Percentiles rank a stretch among this genome's conserved stretches.
Conservation (phyloP, 2,113 vertebrate species). For the Archilochus colubris region DNA sequence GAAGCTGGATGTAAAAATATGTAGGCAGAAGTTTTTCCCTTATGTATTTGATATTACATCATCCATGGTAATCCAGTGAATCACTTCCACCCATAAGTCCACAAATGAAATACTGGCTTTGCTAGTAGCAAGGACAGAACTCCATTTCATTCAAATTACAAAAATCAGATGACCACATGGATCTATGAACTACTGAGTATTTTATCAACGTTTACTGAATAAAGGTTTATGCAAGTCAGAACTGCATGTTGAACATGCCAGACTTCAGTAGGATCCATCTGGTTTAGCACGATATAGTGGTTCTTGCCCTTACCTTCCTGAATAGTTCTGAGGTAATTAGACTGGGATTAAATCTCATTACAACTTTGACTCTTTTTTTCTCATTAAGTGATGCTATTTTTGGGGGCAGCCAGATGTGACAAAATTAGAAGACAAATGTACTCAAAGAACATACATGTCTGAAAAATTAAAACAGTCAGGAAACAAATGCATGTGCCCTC, state of each 20-base stretch:
- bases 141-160: neutral
- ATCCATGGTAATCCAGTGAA: neutral
- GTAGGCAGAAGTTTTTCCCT: neutral
- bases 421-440: constrained; percentile 38
- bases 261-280: neutral
- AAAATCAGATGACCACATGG: neutral
- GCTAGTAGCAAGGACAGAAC: neutral
- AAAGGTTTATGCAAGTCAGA: neutral
- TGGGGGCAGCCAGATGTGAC: neutral
- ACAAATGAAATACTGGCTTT: neutral
- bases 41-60: neutral
- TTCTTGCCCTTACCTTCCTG: neutral
- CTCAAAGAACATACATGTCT: neutral
- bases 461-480: constrained; percentile 33
- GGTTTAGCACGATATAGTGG: neutral
- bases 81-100: neutral
- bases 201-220: neutral
- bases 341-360: neutral
- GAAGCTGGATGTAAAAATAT: neutral
- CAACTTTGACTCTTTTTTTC: neutral
- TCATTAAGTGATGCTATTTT: neutral
- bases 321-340: neutral
- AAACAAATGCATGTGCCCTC: constrained; percentile 14
- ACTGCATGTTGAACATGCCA: neutral
- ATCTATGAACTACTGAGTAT: neutral